Percentiles rank a stretch among this genome's conserved stretches.
Conservation (phyloP, 1,140 invertebrate genomes). For the Eubasilissa regina region DNA sequence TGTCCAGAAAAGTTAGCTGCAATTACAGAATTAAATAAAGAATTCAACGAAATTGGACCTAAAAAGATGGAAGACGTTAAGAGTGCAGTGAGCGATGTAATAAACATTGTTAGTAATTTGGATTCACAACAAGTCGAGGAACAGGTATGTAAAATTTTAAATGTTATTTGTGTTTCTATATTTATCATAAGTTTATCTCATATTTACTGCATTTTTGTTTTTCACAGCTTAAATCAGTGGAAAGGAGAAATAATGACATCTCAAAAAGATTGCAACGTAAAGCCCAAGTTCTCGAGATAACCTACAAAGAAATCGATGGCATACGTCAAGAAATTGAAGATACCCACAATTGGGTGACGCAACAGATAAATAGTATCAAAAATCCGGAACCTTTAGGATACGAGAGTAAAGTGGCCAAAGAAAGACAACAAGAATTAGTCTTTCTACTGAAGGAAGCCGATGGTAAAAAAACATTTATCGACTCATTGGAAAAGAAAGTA, state of each 20-base stretch:
- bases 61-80: slow-evolving; percentile 80
- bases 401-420: slow-evolving; percentile 82
- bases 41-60: slow-evolving; percentile 81
- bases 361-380: slow-evolving; percentile 80
- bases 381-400: slow-evolving; percentile 80
- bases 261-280: slow-evolving; percentile 88
- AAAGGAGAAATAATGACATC: slow-evolving; percentile 87
- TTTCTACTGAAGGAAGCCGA: slow-evolving; percentile 87
- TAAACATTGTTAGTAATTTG: slow-evolving; percentile 86
- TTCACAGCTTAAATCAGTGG: slow-evolving; percentile 82
- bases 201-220: slow-evolving; percentile 26
- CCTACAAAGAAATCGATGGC: slow-evolving; percentile 85
- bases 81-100: slow-evolving; percentile 79
- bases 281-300: slow-evolving; percentile 84
- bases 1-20: slow-evolving; percentile 84
- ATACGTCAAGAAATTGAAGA: slow-evolving; percentile 83
- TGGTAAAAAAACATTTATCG: slow-evolving; percentile 85
- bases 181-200: background rate
- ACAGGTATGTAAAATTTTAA: slow-evolving; percentile 69
- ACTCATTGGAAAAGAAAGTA: slow-evolving; percentile 87
- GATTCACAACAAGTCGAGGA: slow-evolving; percentile 94
- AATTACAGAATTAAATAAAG: slow-evolving; percentile 78
- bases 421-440: slow-evolving; percentile 80
- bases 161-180: background rate
- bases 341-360: slow-evolving; percentile 85